Conservation (phyloP, 2,113 vertebrate genomes). For the Muntiacus muntjak region DNA sequence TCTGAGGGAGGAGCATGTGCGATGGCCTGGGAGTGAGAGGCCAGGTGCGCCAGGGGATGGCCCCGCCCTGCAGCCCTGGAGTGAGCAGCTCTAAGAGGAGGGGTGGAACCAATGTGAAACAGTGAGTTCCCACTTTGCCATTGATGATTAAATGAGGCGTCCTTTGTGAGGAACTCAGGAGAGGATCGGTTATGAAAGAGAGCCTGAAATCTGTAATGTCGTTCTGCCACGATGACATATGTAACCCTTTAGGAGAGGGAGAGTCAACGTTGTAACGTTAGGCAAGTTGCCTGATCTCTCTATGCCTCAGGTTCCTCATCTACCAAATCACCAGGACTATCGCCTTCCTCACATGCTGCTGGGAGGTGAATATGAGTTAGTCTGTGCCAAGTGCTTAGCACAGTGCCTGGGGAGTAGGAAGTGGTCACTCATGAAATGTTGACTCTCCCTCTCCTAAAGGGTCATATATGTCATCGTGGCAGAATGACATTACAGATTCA, state of each 20-base stretch:
- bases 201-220: no score
- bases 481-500: neutral
- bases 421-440: neutral
- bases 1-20: fast-evolving
- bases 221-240: no score
- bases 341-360: neutral
- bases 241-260: no score
- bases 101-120: fast-evolving
- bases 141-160: neutral
- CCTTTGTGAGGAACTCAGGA: no score
- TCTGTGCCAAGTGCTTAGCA: neutral
- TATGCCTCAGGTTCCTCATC: neutral
- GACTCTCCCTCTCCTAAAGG: neutral
- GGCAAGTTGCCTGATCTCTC: neutral
- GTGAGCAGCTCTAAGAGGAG: neutral
- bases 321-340: neutral
- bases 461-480: fast-evolving
- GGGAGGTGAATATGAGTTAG: neutral
- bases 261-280: neutral
- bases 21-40: neutral
- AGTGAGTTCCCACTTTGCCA: neutral
- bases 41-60: fast-evolving
- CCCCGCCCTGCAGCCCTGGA: neutral
- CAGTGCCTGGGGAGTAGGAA: neutral
- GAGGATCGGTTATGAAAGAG: no score